Evolutionary conservation across 2,797 vertebrate species (phyloP), one percentile per base, ranked within the genome.

Genomic region (Hippopotamyrus pictus): DNA sequence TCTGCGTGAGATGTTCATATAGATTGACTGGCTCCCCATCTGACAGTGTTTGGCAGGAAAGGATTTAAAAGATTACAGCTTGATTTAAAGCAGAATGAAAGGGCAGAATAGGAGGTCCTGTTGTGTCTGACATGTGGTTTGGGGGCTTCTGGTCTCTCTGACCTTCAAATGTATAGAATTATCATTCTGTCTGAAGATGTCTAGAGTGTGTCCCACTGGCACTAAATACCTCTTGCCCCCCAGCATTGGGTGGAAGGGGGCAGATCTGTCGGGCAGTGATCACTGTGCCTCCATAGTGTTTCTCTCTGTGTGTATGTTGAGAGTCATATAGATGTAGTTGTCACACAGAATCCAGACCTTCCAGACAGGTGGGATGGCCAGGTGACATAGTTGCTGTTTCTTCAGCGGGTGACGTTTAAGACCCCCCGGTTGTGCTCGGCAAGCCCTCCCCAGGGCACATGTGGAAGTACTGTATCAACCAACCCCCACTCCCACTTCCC

Each of bases 381-480:
- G 73, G 73, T 5, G 3, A 25, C 54, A 11, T 89, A 48, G 89
- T 95, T 89, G 50, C 89, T 95, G 92, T 96, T 96, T 95, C 90
- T 94, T 95, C 94, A 96, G 94, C 94, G 91, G 94, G 93, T 95
- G 94, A 93, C 94, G 93, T 95, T 96, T 95, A 96, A 96, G 94
- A 89, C 91, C 92, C 94, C 94, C 94, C 95, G 93, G 62, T 5
- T 95, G 91, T 91, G 93, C 90, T 92, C 93, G 91, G 91, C 93
- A 93, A 94, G 92, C 94, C 29, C 62, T 33, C 11, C 62, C 91
- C 73, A 29, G 48, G 88, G 93, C 93, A 93, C 93, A 92, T 94
- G 92, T 95, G 95, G 94, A 96, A 94, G 94, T 96, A 95, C 96
- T 94, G 51, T 37, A 54, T 96, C 95, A 92, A 95, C 76, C 62